Evolutionary conservation across 2,888 invertebrate species (phyloP), one percentile per base, ranked within the genome.

Genomic region (Danaus chrysippus): DNA sequence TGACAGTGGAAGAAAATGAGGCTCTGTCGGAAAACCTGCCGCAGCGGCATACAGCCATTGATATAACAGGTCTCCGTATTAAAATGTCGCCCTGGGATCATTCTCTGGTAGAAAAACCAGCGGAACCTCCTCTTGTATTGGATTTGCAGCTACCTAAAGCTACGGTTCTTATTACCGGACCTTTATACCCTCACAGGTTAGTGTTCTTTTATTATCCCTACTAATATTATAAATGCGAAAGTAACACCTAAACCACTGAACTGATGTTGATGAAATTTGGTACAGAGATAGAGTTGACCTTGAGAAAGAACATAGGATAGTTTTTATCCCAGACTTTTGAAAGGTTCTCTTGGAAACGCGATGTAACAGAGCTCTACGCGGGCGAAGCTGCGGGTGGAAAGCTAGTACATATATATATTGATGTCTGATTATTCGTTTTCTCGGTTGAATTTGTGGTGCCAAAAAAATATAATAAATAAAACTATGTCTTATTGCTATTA

Each of bases 1-100:
- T 90, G 0, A 90, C 90, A 0, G 81, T 89, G 10, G 90, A 90
- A 69, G 89, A 90, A 67, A 82, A 83, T 56, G 89, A 90, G 0
- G 76, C 86, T 0, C 73, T 90, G 0, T 70, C 63, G 1, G 83
- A 83, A 1, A 88, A 89, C 64, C 54, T 87, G 10, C 90, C 90
- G 0, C 81, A 81, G 63, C 76, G 78, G 12, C 78, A 78, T 0
- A 67, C 78, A 0, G 71, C 65, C 1, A 12, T 86, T 0, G 75
- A 81, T 1, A 63, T 76, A 3, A 64, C 54, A 0, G 79, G 77
- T 0, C 34, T 86, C 2, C 73, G 71, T 9, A 13, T 85, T 0
- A 73, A 77, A 0, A 3, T 83, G 1, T 11, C 71, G 0, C 87
- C 89, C 0, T 83, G 82, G 76, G 79, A 84, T 53, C 87, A 88